These are phyloP conservation scores for Gastrophysa polygoni DNA, from an alignment of 2,888 invertebrate species.

Conservation along the genomic window DNA sequence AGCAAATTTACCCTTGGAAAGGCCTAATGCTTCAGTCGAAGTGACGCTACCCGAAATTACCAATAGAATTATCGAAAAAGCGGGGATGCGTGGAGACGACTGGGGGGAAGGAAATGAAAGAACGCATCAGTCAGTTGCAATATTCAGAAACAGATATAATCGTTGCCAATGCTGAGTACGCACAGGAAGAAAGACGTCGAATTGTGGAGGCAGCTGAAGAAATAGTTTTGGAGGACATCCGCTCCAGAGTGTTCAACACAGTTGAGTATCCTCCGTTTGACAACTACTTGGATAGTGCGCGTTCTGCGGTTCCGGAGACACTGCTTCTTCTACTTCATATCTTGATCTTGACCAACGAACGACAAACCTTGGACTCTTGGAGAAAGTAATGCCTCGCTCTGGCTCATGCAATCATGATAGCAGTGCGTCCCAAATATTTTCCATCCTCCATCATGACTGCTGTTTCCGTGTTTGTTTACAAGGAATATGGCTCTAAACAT, in stretches of 20 bases:
- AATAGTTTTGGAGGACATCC: constrained; percentile 3
- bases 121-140: background rate
- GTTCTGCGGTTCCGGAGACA: background rate
- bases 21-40: background rate
- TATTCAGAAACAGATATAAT: background rate
- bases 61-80: background rate
- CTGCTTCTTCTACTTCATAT: background rate
- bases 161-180: background rate
- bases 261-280: background rate
- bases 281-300: background rate
- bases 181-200: background rate
- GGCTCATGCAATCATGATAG: background rate
- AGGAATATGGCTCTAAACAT: background rate
- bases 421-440: background rate
- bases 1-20: no score
- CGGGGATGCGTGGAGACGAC: background rate
- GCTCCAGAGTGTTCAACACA: background rate
- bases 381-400: background rate
- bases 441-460: background rate
- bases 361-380: background rate
- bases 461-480: background rate
- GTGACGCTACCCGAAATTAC: background rate
- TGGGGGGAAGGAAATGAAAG: background rate
- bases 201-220: constrained; percentile 1
- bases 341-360: background rate